Evolutionary conservation across 1,140 invertebrate genomes (phyloP), one percentile per base, ranked within the genome.

Genomic region (Stenopsyche tienmushanensis): DNA sequence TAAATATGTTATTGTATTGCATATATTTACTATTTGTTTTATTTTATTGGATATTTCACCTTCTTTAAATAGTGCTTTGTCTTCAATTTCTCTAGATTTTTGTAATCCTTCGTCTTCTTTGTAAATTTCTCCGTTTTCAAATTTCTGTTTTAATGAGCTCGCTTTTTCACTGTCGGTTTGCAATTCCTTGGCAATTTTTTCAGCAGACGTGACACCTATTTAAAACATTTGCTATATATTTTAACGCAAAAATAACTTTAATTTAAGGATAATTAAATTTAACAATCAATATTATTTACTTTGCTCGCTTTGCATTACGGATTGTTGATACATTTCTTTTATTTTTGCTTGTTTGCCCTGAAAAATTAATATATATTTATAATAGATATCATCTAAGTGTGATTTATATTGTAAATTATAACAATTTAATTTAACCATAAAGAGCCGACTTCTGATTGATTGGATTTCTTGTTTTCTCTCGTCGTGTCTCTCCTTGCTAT

Each of bases 321-420:
- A 92, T 73, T 93, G 90, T 74, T 95, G 92, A 76, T 96, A 95
- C 82, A 92, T 86, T 75, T 95, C 92, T 73, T 94, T 94, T 78
- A 96, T 90, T 72, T 92, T 92, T 0, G 89, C 90, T 80, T 93
- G 91, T 76, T 93, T 93, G 8, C 91, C 92, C 89, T 91, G 75
- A 8, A 42, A 58, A 44, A 10, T n/a, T 25, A 53, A 7, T 7
- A 23, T 17, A 53, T 42, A 1, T 39, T 55, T 55, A 15, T 34
- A 5, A 55, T 55, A 18, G 1, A 55, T 55, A 13, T 18, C 15
- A 50, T 50, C 10, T 21, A 20, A 50, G 23, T 20, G 21, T 18
- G 21, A 21, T 45, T n/a, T 17, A 8, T 45, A 17, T 8, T 45
- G 5, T 45, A 9, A 45, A 45, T 9, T 8, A n/a, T 18, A 45